Base-by-base conservation (phyloP, 2,797 vertebrate genomes). In the Hirundo rustica region DNA sequence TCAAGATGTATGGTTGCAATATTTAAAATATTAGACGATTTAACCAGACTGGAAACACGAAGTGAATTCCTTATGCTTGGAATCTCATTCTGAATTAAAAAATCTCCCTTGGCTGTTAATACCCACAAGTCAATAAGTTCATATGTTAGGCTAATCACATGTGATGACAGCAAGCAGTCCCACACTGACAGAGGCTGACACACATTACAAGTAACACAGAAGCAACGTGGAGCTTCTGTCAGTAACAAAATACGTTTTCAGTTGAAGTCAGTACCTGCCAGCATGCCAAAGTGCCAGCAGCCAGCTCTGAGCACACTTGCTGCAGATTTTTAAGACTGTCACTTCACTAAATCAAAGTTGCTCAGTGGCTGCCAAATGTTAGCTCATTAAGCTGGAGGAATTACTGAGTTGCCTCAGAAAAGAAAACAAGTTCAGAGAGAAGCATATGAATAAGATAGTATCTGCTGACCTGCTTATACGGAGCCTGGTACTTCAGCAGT, bases 1-100 rank as follows among this genome's bases (percentile, higher is more conserved):
- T 81, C 51, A 85, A 67, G 23, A 84, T 75, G 40, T 50, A 75
- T 12, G 61, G 23, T n/a, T 92, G 81, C 44, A 88, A 72, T 83
- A 94, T 72, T 81, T 85, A n/a, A 83, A 83, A 92, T 62, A 89
- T 85, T 65, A 88, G n/a, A 88, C 93, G 91, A 94, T 72, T 88
- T 47, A 92, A 51, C 76, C 75, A 83, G 68, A 48, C 30, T 83
- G 66, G 51, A 83, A 92, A 58, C 48, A 68, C 1, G 1, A 12
- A 88, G 10, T 45, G 73, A 94, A 78, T 80, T 68, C 65, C 50
- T 77, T 83, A 70, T 53, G 32, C 71, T 77, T 58, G 71, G 38
- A 65, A 89, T 78, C 88, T 4, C 7, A 18, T 58, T 88, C 40
- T 51, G 62, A 94, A 78, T 70, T 88, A 38, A 6, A 83, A 92